Conservation (phyloP, 1,140 invertebrate genomes). For the honey bee (Apis mellifera) region DNA sequence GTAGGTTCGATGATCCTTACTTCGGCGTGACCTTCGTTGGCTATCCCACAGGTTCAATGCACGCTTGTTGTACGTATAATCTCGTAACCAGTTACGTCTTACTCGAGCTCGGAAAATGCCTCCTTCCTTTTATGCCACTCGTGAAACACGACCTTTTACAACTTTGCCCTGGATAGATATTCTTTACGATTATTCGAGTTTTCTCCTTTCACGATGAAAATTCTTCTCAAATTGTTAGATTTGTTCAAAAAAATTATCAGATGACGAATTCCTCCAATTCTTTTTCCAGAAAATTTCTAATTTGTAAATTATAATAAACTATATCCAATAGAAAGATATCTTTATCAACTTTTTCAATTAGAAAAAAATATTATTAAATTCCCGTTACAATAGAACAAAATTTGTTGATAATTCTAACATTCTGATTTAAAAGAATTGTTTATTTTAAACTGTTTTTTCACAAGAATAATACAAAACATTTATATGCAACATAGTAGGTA, state of each 20-base stretch:
- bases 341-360: too few species aligned
- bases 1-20: conserved; percentile 57
- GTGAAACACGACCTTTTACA: conserved; percentile 33
- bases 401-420: too few species aligned
- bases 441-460: too few species aligned
- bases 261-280: too few species aligned
- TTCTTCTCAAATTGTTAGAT: not conserved
- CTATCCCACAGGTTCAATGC: conserved; percentile 69
- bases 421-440: too few species aligned
- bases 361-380: too few species aligned
- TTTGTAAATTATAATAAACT: too few species aligned
- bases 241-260: not conserved
- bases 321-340: too few species aligned
- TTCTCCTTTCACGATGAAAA: not conserved
- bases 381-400: too few species aligned
- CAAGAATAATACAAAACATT: too few species aligned
- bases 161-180: not conserved
- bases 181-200: not conserved
- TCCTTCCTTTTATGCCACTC: not conserved
- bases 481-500: too few species aligned
- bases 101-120: conserved; percentile 30
- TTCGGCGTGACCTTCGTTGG: conserved; percentile 65
- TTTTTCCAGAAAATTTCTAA: too few species aligned
- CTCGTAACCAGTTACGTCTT: conserved; percentile 54
- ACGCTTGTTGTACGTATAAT: conserved; percentile 61